Evolutionary conservation across 2,113 vertebrate species (phyloP), one percentile per base, ranked within the genome.

Genomic region (Daubentonia madagascariensis): DNA sequence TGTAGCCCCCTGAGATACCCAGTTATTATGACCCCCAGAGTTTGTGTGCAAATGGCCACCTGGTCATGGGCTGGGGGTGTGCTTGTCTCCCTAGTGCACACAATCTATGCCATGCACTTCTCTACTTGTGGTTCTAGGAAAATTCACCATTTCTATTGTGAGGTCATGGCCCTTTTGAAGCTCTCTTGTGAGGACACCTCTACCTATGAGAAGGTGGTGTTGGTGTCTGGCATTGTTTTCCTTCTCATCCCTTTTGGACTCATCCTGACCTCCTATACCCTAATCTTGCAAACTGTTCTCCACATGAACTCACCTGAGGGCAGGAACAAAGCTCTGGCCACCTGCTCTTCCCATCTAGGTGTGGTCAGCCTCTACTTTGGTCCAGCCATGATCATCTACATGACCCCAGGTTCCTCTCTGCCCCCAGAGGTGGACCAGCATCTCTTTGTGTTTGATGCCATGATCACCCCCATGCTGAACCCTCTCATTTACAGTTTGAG

Each of bases 391-490:
- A 28, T 57, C 23, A 86, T 86, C 28, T 78, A 86, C 72, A 78
- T 57, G 48, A 93, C 45, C 10, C 83, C 91, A 67, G 37, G 50
- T 3, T 83, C 84, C 59, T 92, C 54, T 35, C 59, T 81, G 18
- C 52, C 78, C 3, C 0, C 78, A 76, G 67, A 88, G 28, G 48
- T 84, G 30, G 78, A 79, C 45, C 68, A 95, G 57, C 3, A 28
- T 35, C 68, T 67, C 57, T 97, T 80, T 80, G 80, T 97, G 57
- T 93, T 90, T 50, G 76, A 89, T 75, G 59, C 20, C 25, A 65
- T 96, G 6, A 28, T 97, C 35, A 81, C 75, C 20, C 87, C 92
- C 5, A 37, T 78, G 57, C 8, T 89, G 43, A 76, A 65, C 9
- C 67, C 67, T 17, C 35, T 68, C 17, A 68, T 68, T n/a, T 68